These are phyloP conservation scores for Sebastes steindachneri DNA, from an alignment of 2,797 vertebrate species.

Conservation along the genomic window DNA sequence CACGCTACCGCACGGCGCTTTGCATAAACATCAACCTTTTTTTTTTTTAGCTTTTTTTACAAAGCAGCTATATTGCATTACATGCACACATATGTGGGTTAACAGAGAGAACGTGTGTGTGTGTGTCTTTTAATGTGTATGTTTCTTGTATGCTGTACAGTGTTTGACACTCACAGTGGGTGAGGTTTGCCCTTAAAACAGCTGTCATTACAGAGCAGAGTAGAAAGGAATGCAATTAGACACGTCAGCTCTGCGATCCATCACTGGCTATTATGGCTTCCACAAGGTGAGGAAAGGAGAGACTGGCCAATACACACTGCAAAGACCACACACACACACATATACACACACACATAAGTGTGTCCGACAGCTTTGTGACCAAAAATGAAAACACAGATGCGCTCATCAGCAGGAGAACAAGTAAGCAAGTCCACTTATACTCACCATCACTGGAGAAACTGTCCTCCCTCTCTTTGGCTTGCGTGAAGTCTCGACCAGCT, in stretches of 20 bases:
- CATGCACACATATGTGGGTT: not conserved
- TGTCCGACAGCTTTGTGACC: conserved; percentile 38
- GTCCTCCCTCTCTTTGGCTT: not conserved
- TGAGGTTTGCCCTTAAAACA: conserved; percentile 88
- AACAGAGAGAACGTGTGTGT: not conserved
- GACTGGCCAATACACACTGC: conserved; percentile 67
- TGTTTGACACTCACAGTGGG: conserved; percentile 80
- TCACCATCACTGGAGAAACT: conserved; percentile 2
- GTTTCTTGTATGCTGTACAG: conserved; percentile 65
- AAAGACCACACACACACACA: conserved; percentile 28
- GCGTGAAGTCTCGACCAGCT: not conserved
- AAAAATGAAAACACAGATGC: conserved; percentile 49
- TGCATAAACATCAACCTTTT: conserved; percentile 9
- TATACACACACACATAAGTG: not conserved
- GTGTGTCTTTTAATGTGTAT: conserved; percentile 4
- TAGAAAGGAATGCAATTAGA: conserved; percentile 93
- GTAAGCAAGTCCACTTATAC: conserved; percentile 2
- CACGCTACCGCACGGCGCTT: conserved; percentile 1
- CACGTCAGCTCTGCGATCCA: conserved; percentile 90
- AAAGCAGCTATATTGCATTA: conserved; percentile 8
- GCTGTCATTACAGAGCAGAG: conserved; percentile 91
- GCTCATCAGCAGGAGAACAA: conserved; percentile 25
- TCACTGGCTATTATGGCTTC: conserved; percentile 90
- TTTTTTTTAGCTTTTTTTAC: not conserved
- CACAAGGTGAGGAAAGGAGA: conserved; percentile 87